Conservation (phyloP, 2,113 vertebrate species). For the Casuarius casuarius region DNA sequence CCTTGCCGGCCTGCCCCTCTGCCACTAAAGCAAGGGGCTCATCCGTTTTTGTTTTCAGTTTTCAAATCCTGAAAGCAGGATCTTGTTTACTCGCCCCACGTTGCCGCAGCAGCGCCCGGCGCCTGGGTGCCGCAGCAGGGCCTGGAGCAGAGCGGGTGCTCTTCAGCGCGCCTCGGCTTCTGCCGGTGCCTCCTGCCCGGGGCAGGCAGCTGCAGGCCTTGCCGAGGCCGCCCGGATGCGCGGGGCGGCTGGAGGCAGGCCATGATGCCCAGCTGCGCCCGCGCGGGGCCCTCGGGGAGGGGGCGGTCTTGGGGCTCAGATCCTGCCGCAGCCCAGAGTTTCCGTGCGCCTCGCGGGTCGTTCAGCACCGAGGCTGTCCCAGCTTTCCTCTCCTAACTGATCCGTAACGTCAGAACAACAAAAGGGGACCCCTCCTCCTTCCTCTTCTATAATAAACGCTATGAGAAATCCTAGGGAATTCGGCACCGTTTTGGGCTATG, state of each 20-base stretch:
- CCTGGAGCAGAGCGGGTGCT: too few species aligned
- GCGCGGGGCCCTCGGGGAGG: background rate
- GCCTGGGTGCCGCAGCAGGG: too few species aligned
- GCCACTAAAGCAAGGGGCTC: background rate
- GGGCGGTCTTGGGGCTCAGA: accelerated
- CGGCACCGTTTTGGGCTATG: background rate
- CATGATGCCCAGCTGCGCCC: too few species aligned
- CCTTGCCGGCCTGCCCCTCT: background rate
- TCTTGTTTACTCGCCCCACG: background rate
- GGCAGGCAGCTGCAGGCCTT: too few species aligned
- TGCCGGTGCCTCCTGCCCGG: too few species aligned
- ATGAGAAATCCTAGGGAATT: background rate
- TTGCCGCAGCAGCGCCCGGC: background rate
- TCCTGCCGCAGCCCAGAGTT: background rate
- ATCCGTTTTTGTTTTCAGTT: background rate
- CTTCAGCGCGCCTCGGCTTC: too few species aligned
- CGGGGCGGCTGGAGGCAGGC: too few species aligned
- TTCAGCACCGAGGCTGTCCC: background rate
- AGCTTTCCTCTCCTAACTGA: background rate
- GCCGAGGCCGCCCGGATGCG: too few species aligned
- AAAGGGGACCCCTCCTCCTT: background rate
- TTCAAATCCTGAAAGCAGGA: background rate
- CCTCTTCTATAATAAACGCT: background rate
- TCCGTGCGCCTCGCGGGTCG: background rate
- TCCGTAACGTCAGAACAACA: background rate